Percentiles rank a stretch among this genome's conserved stretches.
phyloP scores from a whole-genome alignment of 53 echinoderm and acorn worm genomes.

The Paelopatides confundens region DNA sequence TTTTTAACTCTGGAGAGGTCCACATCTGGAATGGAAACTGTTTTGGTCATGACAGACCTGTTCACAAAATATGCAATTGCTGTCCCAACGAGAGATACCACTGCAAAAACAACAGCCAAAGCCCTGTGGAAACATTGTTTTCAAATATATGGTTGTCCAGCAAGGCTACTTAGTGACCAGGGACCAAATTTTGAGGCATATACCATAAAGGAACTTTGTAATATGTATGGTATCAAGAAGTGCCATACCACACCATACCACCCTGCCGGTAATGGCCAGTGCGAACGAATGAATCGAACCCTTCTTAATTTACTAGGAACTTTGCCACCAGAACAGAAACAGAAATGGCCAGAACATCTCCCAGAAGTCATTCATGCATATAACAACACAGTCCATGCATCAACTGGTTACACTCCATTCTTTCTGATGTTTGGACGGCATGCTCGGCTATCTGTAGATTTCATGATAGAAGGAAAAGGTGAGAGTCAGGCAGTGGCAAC shows the following conservation, averaged over 20 bases:
- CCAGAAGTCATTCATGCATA: constrained; percentile 34
- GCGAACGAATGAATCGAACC: constrained; percentile 66
- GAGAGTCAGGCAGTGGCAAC: background rate
- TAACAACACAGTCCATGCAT: constrained; percentile 48
- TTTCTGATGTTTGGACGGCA: constrained; percentile 60
- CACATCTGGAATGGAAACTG: constrained; percentile 1
- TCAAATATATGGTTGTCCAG: constrained; percentile 52
- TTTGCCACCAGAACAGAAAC: constrained; percentile 30
- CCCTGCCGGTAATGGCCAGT: constrained; percentile 62
- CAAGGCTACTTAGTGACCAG: constrained; percentile 56
- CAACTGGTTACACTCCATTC: constrained; percentile 54
- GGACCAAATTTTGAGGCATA: constrained; percentile 60
- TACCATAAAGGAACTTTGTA: constrained; percentile 45
- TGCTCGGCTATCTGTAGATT: constrained; percentile 40
- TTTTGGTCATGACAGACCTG: constrained; percentile 59
- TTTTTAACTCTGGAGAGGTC: constrained; percentile 45
- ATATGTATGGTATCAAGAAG: constrained; percentile 51
- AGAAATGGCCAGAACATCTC: constrained; percentile 48
- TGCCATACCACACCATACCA: constrained; percentile 63
- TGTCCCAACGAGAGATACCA: constrained; percentile 52
- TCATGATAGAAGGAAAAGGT: background rate
- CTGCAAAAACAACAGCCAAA: constrained; percentile 38
- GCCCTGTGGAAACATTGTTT: constrained; percentile 32
- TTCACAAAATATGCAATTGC: constrained; percentile 55
- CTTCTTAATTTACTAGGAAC: constrained; percentile 54